phyloP scores from a whole-genome alignment of 2,888 invertebrate species.

The Elegia similella region DNA sequence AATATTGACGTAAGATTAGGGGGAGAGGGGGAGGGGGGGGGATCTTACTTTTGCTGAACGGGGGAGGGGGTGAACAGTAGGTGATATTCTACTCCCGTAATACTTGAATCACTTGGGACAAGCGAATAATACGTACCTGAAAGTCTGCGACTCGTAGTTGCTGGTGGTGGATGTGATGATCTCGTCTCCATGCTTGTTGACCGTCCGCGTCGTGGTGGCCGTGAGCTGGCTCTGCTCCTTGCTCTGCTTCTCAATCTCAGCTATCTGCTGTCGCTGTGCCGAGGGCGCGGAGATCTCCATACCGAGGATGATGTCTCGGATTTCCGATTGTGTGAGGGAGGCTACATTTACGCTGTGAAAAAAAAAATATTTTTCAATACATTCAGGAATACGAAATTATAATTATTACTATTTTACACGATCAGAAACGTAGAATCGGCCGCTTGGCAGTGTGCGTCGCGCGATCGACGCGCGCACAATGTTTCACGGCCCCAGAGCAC shows the following conservation, averaged over 20 bases:
- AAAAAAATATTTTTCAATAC: background rate
- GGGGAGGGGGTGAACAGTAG: no score
- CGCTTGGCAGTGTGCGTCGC: conserved; percentile 25
- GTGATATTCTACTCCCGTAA: no score
- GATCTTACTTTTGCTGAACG: no score
- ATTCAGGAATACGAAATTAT: no score
- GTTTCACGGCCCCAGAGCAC: conserved; percentile 43
- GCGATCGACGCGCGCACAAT: conserved; percentile 39
- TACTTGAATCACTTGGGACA: no score
- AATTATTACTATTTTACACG: background rate
- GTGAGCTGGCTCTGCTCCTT: conserved; percentile 99
- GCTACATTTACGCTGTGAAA: conserved; percentile 94
- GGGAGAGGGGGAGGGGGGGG: no score
- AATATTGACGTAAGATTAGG: no score
- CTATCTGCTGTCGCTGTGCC: conserved; percentile 99
- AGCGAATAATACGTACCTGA: conserved; percentile 84
- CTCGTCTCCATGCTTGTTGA: conserved; percentile 99
- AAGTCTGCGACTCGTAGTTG: conserved; percentile 99
- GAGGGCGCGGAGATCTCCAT: conserved; percentile 99
- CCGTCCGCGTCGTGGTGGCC: conserved; percentile 98
- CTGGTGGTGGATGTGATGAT: conserved; percentile 99
- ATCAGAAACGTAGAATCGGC: conserved; percentile 16
- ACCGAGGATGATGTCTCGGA: conserved; percentile 98
- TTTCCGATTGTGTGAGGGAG: conserved; percentile 99
- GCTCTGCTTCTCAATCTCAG: conserved; percentile 99